These are phyloP conservation scores for Campylorhamphus procurvoides DNA, from an alignment of 2,113 vertebrate species.

Conservation along the genomic window DNA sequence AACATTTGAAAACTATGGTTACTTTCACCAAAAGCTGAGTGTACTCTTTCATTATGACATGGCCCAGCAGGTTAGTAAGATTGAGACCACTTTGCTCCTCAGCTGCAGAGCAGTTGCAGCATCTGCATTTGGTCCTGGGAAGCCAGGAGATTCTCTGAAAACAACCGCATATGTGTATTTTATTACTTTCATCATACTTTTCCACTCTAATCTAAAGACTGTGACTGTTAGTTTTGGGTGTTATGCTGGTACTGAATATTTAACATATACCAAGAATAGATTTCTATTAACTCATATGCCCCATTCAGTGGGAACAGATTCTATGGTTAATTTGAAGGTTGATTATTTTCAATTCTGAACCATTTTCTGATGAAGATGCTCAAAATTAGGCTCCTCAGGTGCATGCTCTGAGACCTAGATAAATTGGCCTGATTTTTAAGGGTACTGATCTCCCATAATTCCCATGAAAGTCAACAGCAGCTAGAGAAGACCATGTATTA, in stretches of 20 bases:
- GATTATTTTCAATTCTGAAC: not conserved
- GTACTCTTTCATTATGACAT: not conserved
- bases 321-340: not conserved
- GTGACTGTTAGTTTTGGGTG: not conserved
- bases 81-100: not conserved
- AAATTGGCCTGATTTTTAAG: conserved; percentile 44
- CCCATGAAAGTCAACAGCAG: conserved; percentile 7
- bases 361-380: not conserved
- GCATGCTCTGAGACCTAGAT: conserved; percentile 28
- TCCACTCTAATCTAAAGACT: not conserved
- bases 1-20: not conserved
- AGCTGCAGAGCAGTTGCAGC: not conserved
- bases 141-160: not conserved
- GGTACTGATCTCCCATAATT: not conserved
- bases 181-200: not conserved
- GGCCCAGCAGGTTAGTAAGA: not conserved
- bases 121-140: not conserved
- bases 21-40: not conserved
- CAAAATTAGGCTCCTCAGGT: conserved; percentile 1
- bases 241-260: not conserved
- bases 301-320: not conserved
- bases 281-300: not conserved
- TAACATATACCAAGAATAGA: not conserved
- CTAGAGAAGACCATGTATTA: conserved; percentile 30
- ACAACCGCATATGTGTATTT: not conserved